Evolutionary conservation across 2,113 vertebrate genomes (phyloP), one percentile per base, ranked within the genome.

Genomic region (Silurus meridionalis): DNA sequence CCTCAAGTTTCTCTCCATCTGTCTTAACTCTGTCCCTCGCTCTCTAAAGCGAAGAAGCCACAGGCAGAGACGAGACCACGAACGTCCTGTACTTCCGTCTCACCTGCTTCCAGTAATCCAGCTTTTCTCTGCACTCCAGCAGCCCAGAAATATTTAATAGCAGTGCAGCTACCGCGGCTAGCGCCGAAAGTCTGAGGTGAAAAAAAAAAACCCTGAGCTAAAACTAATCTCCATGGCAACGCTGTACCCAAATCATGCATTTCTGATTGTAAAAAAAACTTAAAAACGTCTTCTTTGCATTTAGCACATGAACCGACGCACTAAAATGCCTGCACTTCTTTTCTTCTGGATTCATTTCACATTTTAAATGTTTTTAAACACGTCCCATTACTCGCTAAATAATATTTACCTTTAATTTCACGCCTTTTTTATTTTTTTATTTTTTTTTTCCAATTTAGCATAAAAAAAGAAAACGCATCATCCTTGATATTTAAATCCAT

Each of bases 21-120:
- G 81, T 67, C 46, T 58, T 82, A 48, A 52, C 23, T 23, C 82
- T 48, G 53, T 46, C 15, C 8, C 64, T 83, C 63, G 14, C 61
- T 69, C 61, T 14, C 8, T 83, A 83, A 53, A 83, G 63, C 46
- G 23, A 67, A 83, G 23, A 67, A 83, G 61, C 80, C 66, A 23
- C 28, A 55, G 25, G 66, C 66, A 28, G 46, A 48, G 82, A 71
- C 46, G 50, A 60, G 15, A 53, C 10, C 8, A 57, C 8, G 7
- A 60, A 46, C 64, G 11, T 55, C 14, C 63, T 80, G 57, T 80
- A 60, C 57, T 21, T 80, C 57, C 55, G 37, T 79, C 77, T 37
- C 55, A 52, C 61, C 81, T 66, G 80, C 60, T 82, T n/a, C 14
- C 21, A 66, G 37, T 82, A 82, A 82, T 82, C 80, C 80, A 66